phyloP scores from a whole-genome alignment of 2,113 vertebrate genomes.

The Cettia cetti region DNA sequence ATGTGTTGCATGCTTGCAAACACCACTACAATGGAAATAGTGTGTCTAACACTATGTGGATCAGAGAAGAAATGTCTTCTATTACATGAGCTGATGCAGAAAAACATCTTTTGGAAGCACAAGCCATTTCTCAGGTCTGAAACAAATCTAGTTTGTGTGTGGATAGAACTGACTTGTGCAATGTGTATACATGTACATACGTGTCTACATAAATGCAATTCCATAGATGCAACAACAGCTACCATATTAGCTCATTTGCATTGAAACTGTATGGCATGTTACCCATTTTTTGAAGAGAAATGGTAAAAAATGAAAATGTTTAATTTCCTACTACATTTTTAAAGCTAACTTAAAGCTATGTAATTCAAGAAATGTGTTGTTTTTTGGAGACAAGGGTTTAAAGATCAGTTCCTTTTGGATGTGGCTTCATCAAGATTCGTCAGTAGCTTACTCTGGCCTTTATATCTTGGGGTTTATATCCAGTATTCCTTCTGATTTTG shows the following conservation, averaged over 20 bases:
- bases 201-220: rapidly evolving
- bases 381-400: neutral
- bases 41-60: neutral
- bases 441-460: neutral
- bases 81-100: neutral
- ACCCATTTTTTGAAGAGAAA: neutral
- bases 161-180: rapidly evolving
- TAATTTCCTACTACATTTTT: neutral
- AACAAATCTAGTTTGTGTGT: neutral
- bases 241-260: neutral
- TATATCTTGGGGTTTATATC: neutral
- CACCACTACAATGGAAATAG: neutral
- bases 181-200: rapidly evolving
- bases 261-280: neutral
- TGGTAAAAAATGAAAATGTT: neutral
- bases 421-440: neutral
- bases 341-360: neutral
- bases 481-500: neutral
- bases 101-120: neutral
- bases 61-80: neutral
- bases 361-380: neutral
- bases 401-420: neutral
- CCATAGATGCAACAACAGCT: neutral
- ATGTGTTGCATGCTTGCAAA: neutral
- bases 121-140: neutral